Base-by-base conservation (phyloP, 2,888 invertebrate species). In the Temnothorax ravouxi region DNA sequence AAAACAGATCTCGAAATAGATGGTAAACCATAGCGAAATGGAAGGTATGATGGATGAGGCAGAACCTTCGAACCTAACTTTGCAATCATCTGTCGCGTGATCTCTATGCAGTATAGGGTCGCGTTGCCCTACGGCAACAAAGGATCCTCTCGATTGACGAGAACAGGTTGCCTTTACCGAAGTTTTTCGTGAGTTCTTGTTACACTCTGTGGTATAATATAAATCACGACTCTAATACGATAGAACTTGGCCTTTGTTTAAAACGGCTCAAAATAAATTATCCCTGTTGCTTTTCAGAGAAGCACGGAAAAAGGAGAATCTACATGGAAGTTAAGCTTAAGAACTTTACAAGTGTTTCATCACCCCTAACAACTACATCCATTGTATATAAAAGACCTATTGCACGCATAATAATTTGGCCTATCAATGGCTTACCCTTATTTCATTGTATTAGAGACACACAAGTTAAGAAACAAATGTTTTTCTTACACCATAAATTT, bases 81-180 rank as follows among this genome's bases (percentile, higher is more conserved):
- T n/a, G 59, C 34, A 75, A 61, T 75, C 44, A 75, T 75, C 44
- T 61, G 44, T 74, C 44, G 74, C 44, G 61, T 44, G 59, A 74
- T 47, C 44, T 44, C n/a, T 74, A 41, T 61, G 44, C 18, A 34
- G 44, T 75, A 47, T 52, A 15, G 61, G 25, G 52, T 56, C 38
- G 15, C 15, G 74, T 72, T 72, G 41, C 44, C 18, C 44, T 44
- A 34, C 34, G 11, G 15, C 29, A 75, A 75, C 61, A 75, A 75
- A 75, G 5, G 61, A 75, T 47, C 61, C 9, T 61, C 44, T 61
- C 44, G 11, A 75, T 61, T 61, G 74, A 61, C 61, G 61, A 75
- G 47, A 34, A 41, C 25, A 59, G 25, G 41, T 61, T 75, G 8
- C 47, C 13, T 61, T 74, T 74, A 25, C 29, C 4, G n/a, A 15